A percentile compares a stretch with the other conserved stretches of the same genome.
These are phyloP conservation scores for Cheilosia urbana DNA, from an alignment of 2,888 invertebrate species.

Conservation along the genomic window DNA sequence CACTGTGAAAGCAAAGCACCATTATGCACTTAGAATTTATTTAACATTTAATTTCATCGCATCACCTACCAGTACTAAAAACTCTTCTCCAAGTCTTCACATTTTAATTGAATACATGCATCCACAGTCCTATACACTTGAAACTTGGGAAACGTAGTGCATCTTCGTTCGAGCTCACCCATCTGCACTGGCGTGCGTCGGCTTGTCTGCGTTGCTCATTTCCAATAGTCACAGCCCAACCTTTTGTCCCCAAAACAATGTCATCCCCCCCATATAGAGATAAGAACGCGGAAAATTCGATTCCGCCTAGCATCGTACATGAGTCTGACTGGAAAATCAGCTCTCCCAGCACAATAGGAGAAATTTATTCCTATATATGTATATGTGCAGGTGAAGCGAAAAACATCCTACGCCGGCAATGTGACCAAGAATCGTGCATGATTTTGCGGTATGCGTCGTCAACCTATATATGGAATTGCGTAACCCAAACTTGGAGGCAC, in stretches of 20 bases:
- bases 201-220: background rate
- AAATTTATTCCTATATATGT: conserved; percentile 11
- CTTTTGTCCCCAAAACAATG: conserved; percentile 55
- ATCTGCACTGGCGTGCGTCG: background rate
- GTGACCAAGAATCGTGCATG: conserved; percentile 54
- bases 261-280: conserved; percentile 53
- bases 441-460: conserved; percentile 40
- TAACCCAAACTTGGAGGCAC: conserved; percentile 61
- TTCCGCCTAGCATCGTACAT: conserved; percentile 47
- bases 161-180: background rate
- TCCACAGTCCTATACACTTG: too few relatives aligned
- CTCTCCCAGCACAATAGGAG: conserved; percentile 47
- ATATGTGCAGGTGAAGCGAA: background rate
- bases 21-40: background rate
- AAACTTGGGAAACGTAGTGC: background rate
- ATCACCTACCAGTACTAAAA: background rate
- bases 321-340: conserved; percentile 25
- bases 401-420: conserved; percentile 33
- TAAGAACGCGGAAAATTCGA: conserved; percentile 53
- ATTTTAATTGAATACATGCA: conserved; percentile 11
- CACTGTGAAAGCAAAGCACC: too few relatives aligned
- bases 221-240: conserved; percentile 15
- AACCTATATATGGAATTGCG: conserved; percentile 63
- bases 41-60: background rate
- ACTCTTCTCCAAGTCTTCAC: background rate